These are phyloP conservation scores for Stenichneumon culpator DNA, from an alignment of 2,888 invertebrate species.

Conservation along the genomic window DNA sequence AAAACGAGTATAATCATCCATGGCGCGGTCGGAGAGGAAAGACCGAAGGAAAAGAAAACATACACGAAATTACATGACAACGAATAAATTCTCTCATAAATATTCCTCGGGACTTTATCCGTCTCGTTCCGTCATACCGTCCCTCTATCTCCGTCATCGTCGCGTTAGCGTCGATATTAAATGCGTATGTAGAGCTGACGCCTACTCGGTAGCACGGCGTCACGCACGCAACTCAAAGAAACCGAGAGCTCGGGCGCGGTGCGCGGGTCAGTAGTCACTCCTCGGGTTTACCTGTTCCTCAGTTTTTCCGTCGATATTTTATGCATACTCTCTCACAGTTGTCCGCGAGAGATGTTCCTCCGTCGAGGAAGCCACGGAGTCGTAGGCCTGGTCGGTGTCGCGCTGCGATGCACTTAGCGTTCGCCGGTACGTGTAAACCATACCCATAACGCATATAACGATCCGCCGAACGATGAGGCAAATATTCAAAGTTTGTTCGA, in stretches of 20 bases:
- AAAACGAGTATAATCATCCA: constrained; percentile 57
- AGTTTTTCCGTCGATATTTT: not conserved
- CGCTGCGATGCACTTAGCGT: constrained; percentile 50
- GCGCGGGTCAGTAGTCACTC: constrained; percentile 47
- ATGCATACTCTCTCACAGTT: constrained; percentile 18
- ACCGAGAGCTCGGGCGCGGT: not conserved
- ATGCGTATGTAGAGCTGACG: constrained; percentile 53
- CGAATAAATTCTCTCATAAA: constrained; percentile 61
- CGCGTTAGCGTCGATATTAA: constrained; percentile 59
- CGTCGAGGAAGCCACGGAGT: constrained; percentile 19
- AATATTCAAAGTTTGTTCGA: constrained; percentile 80
- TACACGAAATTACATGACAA: constrained; percentile 35
- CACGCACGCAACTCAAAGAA: constrained; percentile 50
- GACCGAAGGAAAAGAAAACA: not conserved
- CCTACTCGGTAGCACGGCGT: constrained; percentile 33
- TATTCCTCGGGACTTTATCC: constrained; percentile 64
- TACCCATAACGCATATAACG: constrained; percentile 31
- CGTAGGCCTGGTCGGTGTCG: constrained; percentile 15
- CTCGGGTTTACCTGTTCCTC: not conserved
- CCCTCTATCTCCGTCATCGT: constrained; percentile 45
- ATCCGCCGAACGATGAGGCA: constrained; percentile 71
- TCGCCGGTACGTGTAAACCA: constrained; percentile 54
- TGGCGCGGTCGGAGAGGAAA: constrained; percentile 16
- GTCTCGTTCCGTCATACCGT: constrained; percentile 61
- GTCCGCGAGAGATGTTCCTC: not conserved